Percentiles rank a stretch among this genome's conserved stretches.
Evolutionary conservation across 1,140 invertebrate species (phyloP).

Genomic region (Drosophila bifasciata): DNA sequence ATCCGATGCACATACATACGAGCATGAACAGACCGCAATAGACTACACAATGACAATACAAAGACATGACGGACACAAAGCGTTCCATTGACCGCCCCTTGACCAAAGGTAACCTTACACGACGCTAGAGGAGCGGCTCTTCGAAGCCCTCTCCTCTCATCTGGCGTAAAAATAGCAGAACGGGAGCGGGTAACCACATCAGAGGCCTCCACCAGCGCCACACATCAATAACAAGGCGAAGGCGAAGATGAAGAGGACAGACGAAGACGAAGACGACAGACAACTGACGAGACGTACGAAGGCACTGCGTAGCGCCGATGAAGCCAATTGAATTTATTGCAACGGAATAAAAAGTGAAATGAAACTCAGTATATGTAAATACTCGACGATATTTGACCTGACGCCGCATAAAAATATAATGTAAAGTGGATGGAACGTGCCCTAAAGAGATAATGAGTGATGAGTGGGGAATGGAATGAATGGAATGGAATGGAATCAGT

Average conservation of each 20-base stretch:
- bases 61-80: conserved; percentile 13
- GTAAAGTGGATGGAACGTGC: conserved; percentile 23
- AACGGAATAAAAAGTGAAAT: conserved; percentile 58
- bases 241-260: conserved; percentile 16
- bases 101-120: conserved; percentile 12
- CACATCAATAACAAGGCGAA: conserved; percentile 38
- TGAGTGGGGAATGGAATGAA: too few relatives aligned
- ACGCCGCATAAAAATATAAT: conserved; percentile 23
- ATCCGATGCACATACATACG: too few relatives aligned
- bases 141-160: conserved; percentile 9
- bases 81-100: conserved; percentile 22
- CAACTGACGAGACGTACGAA: too few relatives aligned
- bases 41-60: conserved; percentile 36
- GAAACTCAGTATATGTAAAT: conserved; percentile 41
- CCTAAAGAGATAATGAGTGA: neutral
- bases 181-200: conserved; percentile 15
- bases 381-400: conserved; percentile 47
- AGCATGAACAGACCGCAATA: conserved; percentile 3
- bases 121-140: neutral
- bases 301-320: conserved; percentile 21
- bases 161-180: conserved; percentile 43
- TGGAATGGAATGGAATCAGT: too few relatives aligned
- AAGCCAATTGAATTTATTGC: conserved; percentile 68
- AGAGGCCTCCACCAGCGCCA: conserved; percentile 17
- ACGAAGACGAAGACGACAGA: conserved; percentile 18